phyloP scores from a whole-genome alignment of 2,113 vertebrate genomes.

The Nestor notabilis region DNA sequence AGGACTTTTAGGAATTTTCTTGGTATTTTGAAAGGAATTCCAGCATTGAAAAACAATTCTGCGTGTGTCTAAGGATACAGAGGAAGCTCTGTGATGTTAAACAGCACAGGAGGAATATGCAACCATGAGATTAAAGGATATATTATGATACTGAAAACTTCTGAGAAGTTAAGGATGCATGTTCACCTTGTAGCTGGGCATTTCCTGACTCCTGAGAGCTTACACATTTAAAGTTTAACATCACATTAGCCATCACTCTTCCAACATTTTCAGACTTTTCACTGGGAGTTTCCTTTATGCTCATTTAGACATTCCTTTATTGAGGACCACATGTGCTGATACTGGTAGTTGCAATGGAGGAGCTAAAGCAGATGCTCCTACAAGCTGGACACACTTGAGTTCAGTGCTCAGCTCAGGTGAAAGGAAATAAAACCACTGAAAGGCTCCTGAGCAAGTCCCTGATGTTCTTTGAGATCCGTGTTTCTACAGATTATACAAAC shows the following conservation, averaged over 20 bases:
- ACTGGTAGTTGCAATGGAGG: neutral
- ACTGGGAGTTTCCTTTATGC: neutral
- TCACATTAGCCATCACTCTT: neutral
- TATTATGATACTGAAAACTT: neutral
- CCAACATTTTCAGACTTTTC: neutral
- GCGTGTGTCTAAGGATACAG: neutral
- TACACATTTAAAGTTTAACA: neutral
- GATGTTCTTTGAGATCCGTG: neutral
- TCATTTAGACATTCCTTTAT: neutral
- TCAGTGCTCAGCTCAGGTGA: neutral
- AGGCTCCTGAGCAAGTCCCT: neutral
- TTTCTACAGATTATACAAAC: neutral
- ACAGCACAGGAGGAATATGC: neutral
- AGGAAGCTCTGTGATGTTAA: neutral
- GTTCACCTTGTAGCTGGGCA: neutral
- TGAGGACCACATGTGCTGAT: neutral
- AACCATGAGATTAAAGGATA: neutral
- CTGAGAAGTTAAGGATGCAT: neutral
- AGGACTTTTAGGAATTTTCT: neutral
- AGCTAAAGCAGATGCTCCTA: neutral
- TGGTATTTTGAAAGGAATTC: neutral
- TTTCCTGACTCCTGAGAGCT: neutral
- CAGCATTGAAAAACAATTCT: neutral
- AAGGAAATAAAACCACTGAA: neutral
- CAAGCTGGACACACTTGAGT: neutral